Conservation (phyloP, 2,113 vertebrate genomes). For the Leiothrix lutea region DNA sequence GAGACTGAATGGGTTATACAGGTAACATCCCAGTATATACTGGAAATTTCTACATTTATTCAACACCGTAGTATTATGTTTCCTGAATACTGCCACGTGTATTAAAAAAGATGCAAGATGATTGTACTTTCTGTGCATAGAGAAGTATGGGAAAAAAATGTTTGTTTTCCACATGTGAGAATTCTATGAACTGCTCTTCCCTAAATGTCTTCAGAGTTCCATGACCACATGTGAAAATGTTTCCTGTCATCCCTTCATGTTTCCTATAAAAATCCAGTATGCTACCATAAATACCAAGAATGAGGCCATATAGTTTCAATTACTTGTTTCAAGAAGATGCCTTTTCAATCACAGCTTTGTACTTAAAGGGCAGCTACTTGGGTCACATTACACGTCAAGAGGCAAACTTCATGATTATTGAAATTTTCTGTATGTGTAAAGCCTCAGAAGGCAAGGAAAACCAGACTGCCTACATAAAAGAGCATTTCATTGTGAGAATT, state of each 20-base stretch:
- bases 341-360: slow-evolving; percentile 38
- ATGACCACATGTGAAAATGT: slow-evolving; percentile 24
- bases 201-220: not conserved
- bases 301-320: slow-evolving; percentile 46
- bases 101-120: not conserved
- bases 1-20: not conserved
- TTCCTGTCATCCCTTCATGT: slow-evolving; percentile 10
- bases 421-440: not conserved
- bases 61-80: not conserved
- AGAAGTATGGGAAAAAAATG: not conserved
- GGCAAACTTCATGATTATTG: not conserved
- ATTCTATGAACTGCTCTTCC: not conserved
- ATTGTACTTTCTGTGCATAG: not conserved
- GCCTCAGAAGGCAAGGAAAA: slow-evolving; percentile 14
- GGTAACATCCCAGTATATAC: not conserved
- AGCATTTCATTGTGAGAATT: not conserved
- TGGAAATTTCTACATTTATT: not conserved
- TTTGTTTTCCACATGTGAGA: not conserved
- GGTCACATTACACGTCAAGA: slow-evolving; percentile 2
- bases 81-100: not conserved
- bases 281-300: slow-evolving; percentile 39
- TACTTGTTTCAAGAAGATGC: slow-evolving; percentile 47
- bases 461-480: not conserved
- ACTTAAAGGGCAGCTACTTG: slow-evolving; percentile 17
- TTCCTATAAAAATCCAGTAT: slow-evolving; percentile 16